Evolutionary conservation across 1,140 invertebrate genomes (phyloP), one percentile per base, ranked within the genome.

Genomic region (Pseudomyrmex dendroicus): DNA sequence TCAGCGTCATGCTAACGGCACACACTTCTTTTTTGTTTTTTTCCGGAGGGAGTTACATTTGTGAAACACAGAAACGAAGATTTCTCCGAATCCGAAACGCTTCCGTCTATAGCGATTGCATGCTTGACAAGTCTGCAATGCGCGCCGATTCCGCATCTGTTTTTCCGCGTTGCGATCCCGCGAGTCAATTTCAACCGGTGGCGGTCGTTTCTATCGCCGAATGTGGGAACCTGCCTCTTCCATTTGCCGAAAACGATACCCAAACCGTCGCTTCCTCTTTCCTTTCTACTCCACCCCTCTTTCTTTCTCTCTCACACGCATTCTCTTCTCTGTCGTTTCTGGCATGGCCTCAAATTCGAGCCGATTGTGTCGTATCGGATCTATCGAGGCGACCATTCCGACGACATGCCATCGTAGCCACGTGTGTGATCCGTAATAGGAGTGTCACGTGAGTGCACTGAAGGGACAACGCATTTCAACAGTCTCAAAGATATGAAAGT

Each of bases 211-310:
- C 82, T 76, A 87, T 87, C 62, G 48, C 61, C 68, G 46, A 77
- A 84, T 80, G 74, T 78, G 85, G 85, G 63, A 86, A 87, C 73
- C 85, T 80, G 85, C 68, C 82, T 87, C 61, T 87, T 87, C 85
- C 86, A 87, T 87, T 84, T 61, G 82, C 57, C 62, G 52, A 46
- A 74, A 80, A 68, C 85, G 80, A 86, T 86, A 48, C 76, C 25
- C 50, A n/a, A 63, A 62, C 84, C 44, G 56, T 54, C 44, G 61
- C 84, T 86, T 82, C 82, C 76, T 82, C 83, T 85, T 12, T 54
- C 44, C 20, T 15, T 62, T 44, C 44, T 73, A 76, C 48, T 76
- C 82, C 62, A 64, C 66, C 9, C 25, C 82, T 84, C 63, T 78
- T 74, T 84, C 82, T 80, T 13, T 56, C 64, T 78, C 59, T 70